Percentiles rank a stretch among this genome's conserved stretches.
phyloP scores from a whole-genome alignment of 2,113 vertebrate genomes.

The Bostrychus sinensis region DNA sequence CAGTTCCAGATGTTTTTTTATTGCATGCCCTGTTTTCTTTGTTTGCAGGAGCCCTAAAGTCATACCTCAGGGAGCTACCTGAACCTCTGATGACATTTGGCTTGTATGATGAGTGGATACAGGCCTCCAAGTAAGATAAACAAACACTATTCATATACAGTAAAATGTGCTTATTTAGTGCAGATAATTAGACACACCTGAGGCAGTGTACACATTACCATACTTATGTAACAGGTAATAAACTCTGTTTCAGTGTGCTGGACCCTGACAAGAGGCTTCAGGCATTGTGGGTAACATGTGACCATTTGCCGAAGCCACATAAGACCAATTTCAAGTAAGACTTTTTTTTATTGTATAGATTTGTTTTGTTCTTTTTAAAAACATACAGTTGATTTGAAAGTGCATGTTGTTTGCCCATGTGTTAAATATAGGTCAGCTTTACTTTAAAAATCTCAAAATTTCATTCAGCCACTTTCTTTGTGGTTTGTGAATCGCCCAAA shows the following conservation, averaged over 20 bases:
- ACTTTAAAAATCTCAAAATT: too few species aligned
- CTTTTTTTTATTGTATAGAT: background rate
- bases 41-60: conserved; percentile 92
- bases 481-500: too few species aligned
- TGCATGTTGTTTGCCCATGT: too few species aligned
- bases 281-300: conserved; percentile 92
- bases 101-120: conserved; percentile 93
- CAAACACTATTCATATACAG: conserved; percentile 16
- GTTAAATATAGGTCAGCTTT: too few species aligned
- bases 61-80: conserved; percentile 94
- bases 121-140: conserved; percentile 88
- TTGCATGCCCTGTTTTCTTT: background rate
- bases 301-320: conserved; percentile 89
- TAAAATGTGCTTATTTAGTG: conserved; percentile 4
- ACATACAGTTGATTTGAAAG: too few species aligned
- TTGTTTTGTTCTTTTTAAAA: background rate
- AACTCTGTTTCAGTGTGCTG: conserved; percentile 80
- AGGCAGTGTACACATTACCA: background rate
- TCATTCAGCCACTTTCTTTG: too few species aligned
- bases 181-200: conserved; percentile 12
- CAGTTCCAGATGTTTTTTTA: conserved; percentile 28
- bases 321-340: conserved; percentile 91
- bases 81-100: conserved; percentile 95
- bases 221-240: background rate
- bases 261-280: conserved; percentile 96